These are phyloP conservation scores for Alfaro cultratus DNA, from an alignment of 2,797 vertebrate genomes.

Conservation along the genomic window DNA sequence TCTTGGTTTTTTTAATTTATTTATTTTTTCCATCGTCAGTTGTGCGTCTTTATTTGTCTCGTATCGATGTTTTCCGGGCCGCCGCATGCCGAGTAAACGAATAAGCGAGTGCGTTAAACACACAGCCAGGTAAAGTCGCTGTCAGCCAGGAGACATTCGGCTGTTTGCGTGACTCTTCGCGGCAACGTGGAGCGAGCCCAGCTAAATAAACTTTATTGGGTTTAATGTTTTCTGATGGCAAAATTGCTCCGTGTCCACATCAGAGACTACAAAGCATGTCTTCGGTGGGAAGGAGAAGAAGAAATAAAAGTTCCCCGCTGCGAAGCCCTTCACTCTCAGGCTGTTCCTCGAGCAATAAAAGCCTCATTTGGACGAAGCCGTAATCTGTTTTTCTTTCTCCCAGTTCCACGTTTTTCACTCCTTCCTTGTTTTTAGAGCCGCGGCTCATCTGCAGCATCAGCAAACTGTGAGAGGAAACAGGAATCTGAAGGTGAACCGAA, in stretches of 20 bases:
- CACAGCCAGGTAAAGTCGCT: slow-evolving; percentile 10
- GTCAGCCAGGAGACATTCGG: slow-evolving; percentile 19
- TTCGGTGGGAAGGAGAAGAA: slow-evolving; percentile 29
- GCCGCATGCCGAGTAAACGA: slow-evolving; percentile 6
- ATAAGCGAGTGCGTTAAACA: slow-evolving; percentile 24
- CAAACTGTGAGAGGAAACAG: slow-evolving; percentile 8
- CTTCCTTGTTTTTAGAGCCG: slow-evolving; percentile 17
- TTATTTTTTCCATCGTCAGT: neutral
- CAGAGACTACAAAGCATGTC: slow-evolving; percentile 28
- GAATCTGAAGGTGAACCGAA: slow-evolving; percentile 2
- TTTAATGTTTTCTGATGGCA: slow-evolving; percentile 26
- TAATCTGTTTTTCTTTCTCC: slow-evolving; percentile 42
- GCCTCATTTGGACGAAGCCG: slow-evolving; percentile 21
- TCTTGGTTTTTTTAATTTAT: neutral
- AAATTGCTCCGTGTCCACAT: slow-evolving; percentile 22
- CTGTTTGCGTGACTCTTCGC: slow-evolving; percentile 26
- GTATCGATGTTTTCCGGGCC: neutral
- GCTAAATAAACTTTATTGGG: slow-evolving; percentile 55
- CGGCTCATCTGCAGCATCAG: slow-evolving; percentile 25
- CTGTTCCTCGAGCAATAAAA: slow-evolving; percentile 35
- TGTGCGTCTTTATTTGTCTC: slow-evolving; percentile 17
- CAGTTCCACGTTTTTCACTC: slow-evolving; percentile 22
- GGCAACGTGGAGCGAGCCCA: slow-evolving; percentile 15
- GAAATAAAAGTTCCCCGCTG: slow-evolving; percentile 29
- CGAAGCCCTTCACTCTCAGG: slow-evolving; percentile 20